A percentile compares a stretch with the other conserved stretches of the same genome.
phyloP scores from a whole-genome alignment of 2,888 invertebrate genomes.

The Cephalotes varians region DNA sequence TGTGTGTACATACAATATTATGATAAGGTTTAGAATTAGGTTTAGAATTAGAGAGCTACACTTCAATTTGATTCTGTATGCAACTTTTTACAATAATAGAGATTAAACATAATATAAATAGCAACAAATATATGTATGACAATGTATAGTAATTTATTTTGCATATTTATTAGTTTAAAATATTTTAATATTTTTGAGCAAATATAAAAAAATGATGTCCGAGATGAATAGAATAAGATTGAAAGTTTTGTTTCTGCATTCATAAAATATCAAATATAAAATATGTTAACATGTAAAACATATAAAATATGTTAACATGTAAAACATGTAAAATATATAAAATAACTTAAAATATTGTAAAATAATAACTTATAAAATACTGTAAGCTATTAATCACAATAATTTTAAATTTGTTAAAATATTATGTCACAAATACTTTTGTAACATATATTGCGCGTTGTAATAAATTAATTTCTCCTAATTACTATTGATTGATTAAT shows the following conservation, averaged over 20 bases:
- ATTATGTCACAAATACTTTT: neutral
- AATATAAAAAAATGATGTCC: neutral
- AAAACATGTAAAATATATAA: neutral
- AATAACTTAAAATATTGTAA: too few species aligned
- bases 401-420: neutral
- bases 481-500: neutral
- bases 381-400: neutral
- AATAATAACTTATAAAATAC: neutral
- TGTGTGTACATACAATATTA: neutral
- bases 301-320: too few species aligned
- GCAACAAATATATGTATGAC: neutral
- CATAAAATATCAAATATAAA: neutral
- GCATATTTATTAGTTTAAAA: neutral
- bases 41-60: neutral
- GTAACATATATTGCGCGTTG: neutral
- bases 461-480: neutral
- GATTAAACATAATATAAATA: neutral
- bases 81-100: neutral
- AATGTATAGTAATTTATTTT: neutral
- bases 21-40: neutral
- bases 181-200: neutral
- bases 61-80: neutral
- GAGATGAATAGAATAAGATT: neutral
- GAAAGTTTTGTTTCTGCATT: neutral
- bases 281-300: too few species aligned